Evolutionary conservation across 2,888 invertebrate genomes (phyloP).

Genomic region (Lithophane semibrunnea): DNA sequence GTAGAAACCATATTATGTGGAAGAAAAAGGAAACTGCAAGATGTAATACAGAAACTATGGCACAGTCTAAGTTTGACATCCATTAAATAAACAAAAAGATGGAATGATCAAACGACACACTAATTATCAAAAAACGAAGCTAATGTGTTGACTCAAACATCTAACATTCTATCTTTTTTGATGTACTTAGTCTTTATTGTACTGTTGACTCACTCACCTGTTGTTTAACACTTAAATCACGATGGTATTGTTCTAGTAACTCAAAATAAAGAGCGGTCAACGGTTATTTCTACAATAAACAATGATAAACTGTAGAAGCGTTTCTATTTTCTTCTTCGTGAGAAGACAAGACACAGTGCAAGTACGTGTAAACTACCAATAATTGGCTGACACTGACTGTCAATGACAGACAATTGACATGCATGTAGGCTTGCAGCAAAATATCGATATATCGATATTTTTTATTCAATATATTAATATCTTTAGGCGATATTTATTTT

Average conservation of each 20-base stretch:
- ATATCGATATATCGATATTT: no score
- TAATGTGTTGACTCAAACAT: background rate
- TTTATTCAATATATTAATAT: no score
- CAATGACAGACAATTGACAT: background rate
- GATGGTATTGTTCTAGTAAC: background rate
- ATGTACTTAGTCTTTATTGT: background rate
- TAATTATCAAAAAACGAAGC: conserved; percentile 3
- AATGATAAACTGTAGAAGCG: background rate
- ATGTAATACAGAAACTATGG: background rate
- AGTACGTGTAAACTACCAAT: background rate
- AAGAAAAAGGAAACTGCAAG: background rate
- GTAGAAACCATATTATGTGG: background rate
- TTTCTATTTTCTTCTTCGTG: conserved; percentile 20
- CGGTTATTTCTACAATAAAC: background rate
- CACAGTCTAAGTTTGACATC: background rate
- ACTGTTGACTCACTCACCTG: conserved; percentile 48
- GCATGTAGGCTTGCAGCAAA: no score
- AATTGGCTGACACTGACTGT: background rate
- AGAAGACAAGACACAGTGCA: conserved; percentile 7
- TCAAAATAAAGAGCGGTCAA: background rate
- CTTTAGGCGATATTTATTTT: no score
- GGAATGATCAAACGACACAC: background rate
- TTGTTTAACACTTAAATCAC: conserved; percentile 28
- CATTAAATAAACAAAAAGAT: background rate
- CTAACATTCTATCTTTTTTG: conserved; percentile 17